Conservation (phyloP, 2,888 invertebrate genomes). For the Aelia acuminata region DNA sequence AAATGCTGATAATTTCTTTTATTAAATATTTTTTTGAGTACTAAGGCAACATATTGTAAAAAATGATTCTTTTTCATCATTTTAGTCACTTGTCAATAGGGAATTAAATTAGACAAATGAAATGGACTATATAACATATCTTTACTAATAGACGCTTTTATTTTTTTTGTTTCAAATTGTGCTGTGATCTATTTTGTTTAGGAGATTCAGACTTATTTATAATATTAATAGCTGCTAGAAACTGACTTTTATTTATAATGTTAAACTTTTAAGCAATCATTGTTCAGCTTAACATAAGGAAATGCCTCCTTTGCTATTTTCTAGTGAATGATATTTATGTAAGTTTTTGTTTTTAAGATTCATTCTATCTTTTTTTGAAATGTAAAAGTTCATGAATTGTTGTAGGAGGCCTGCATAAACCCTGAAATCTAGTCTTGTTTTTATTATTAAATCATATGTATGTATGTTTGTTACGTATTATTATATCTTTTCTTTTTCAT, state of each 20-base stretch:
- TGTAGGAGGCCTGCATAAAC: conserved; percentile 1
- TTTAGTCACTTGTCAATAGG: conserved; percentile 12
- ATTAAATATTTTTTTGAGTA: background rate
- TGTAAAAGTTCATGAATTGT: background rate
- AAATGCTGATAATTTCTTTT: conserved; percentile 17
- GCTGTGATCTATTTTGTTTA: conserved; percentile 24
- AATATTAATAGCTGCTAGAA: conserved; percentile 11
- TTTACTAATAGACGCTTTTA: conserved; percentile 3
- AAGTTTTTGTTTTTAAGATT: background rate
- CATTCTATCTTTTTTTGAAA: background rate
- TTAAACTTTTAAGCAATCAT: background rate
- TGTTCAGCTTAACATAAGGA: background rate
- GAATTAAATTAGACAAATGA: conserved; percentile 1
- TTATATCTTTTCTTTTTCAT: background rate
- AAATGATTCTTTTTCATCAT: background rate
- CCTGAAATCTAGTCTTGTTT: conserved; percentile 52
- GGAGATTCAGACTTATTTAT: conserved; percentile 23
- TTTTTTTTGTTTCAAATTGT: conserved; percentile 12
- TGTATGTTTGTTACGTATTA: conserved; percentile 28
- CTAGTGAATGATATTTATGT: background rate
- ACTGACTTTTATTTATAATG: background rate
- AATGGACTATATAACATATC: conserved; percentile 10
- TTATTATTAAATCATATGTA: conserved; percentile 46
- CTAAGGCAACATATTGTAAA: background rate
- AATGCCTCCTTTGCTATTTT: background rate